Percentiles rank a stretch among this genome's conserved stretches.
These are phyloP conservation scores for Hippocampus guttulatus DNA, from an alignment of 2,113 vertebrate genomes.

Conservation along the genomic window DNA sequence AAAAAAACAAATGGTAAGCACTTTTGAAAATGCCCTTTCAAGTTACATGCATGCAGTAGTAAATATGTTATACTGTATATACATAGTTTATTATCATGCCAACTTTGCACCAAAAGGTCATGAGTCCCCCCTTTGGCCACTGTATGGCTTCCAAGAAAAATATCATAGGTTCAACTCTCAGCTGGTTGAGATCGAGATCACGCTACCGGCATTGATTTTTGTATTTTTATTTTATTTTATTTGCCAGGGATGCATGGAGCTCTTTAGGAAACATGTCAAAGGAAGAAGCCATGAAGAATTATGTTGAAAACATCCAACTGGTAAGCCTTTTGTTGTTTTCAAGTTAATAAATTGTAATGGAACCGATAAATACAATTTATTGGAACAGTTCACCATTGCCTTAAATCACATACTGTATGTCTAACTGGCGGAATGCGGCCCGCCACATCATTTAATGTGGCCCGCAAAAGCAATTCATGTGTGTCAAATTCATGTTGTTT, in stretches of 20 bases:
- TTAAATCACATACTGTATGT: background rate
- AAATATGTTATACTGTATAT: background rate
- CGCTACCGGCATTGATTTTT: background rate
- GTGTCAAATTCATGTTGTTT: too few relatives aligned
- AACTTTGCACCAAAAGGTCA: background rate
- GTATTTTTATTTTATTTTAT: constrained; percentile 25
- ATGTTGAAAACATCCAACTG: constrained; percentile 95
- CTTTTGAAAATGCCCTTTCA: background rate
- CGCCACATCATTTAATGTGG: too few relatives aligned
- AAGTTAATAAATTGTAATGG: background rate
- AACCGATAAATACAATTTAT: background rate
- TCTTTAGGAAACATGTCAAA: constrained; percentile 88
- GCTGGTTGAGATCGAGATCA: background rate
- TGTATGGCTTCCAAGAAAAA: too few relatives aligned
- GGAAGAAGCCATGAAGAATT: constrained; percentile 93
- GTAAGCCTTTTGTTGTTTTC: constrained; percentile 54
- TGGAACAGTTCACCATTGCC: too few relatives aligned
- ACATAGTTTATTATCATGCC: too few relatives aligned
- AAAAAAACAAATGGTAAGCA: constrained; percentile 88
- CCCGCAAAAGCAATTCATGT: too few relatives aligned
- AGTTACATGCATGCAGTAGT: background rate
- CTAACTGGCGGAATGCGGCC: too few relatives aligned
- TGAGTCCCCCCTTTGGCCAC: too few relatives aligned
- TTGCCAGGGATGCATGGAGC: constrained; percentile 91
- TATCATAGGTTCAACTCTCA: background rate